Percentiles rank a stretch among this genome's conserved stretches.
phyloP scores from a whole-genome alignment of 2,888 invertebrate genomes.

The Drosophila nr. perissopoda region DNA sequence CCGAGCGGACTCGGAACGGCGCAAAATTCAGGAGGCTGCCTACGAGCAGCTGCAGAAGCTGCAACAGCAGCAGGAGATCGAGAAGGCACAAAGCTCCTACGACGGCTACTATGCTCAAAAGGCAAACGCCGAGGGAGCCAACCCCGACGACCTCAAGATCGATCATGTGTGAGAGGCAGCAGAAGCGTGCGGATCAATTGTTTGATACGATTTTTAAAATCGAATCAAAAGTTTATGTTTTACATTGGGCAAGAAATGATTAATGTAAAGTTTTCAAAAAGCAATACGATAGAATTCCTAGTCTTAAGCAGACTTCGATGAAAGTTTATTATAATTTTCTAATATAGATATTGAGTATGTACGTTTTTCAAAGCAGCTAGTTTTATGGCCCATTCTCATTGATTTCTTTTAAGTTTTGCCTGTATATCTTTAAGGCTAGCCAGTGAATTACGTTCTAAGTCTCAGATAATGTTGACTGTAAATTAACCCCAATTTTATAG shows the following conservation, averaged over 20 bases:
- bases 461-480: not conserved
- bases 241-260: not conserved
- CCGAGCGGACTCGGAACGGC: constrained; percentile 72
- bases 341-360: not conserved
- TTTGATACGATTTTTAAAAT: constrained; percentile 47
- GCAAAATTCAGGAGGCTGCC: constrained; percentile 80
- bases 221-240: constrained; percentile 16
- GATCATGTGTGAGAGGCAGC: constrained; percentile 60
- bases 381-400: not conserved
- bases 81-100: constrained; percentile 73
- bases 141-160: constrained; percentile 61
- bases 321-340: not conserved
- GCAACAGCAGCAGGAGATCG: constrained; percentile 73
- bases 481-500: no score
- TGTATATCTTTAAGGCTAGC: not conserved
- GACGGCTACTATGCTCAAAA: constrained; percentile 76
- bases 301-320: constrained; percentile 10
- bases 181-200: no score
- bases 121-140: constrained; percentile 59
- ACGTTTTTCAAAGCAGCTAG: not conserved
- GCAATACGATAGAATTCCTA: constrained; percentile 48
- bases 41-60: constrained; percentile 72
- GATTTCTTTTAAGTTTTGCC: not conserved
- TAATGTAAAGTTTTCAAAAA: constrained; percentile 33
- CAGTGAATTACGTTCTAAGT: not conserved